Base-by-base conservation (phyloP, 1,140 invertebrate species). In the Drosophila truncata region DNA sequence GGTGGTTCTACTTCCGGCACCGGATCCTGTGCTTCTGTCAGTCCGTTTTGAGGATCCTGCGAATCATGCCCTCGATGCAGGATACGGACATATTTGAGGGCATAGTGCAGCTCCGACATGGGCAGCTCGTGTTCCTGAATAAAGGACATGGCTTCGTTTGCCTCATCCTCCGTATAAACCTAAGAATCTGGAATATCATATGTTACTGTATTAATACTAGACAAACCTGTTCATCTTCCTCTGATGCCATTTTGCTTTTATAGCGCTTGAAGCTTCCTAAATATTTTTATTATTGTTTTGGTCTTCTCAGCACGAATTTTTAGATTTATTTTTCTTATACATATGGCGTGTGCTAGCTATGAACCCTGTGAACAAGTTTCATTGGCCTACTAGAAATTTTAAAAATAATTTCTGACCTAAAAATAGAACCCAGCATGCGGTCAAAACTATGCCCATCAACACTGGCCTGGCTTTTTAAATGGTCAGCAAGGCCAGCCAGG, bases 61-160 rank as follows among this genome's bases (percentile, higher is more conserved):
- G 41, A 27, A 16, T 14, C 8, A 11, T 66, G n/a, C 2, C 44
- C 42, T 4, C 52, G 39, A 58, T 79, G 60, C 18, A 59, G 29
- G 7, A 86, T 72, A 23, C 82, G 70, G 0, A 86, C 60, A 55
- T 82, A 86, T 33, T 65, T 82, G 0, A 86, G 62, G 8, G 82
- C 82, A 50, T 62, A 76, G 0, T 29, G 42, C 13, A 86, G 49
- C 13, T 86, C 82, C 31, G 82, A 61, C 78, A 86, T 82, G 23
- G 82, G 75, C 54, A 86, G n/a, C 16, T 59, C 20, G 1, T 79
- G 50, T 10, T 82, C 66, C 10, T 75, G 55, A 4, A 86, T 62
- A 9, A 86, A 67, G 11, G 55, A 20, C 54, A 86, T 27, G 14
- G 82, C 82, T 14, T 61, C 31, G n/a, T 64, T 33, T 0, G 65